Evolutionary conservation across 2,888 invertebrate species (phyloP), one percentile per base, ranked within the genome.

Genomic region (Crocallis elinguaria): DNA sequence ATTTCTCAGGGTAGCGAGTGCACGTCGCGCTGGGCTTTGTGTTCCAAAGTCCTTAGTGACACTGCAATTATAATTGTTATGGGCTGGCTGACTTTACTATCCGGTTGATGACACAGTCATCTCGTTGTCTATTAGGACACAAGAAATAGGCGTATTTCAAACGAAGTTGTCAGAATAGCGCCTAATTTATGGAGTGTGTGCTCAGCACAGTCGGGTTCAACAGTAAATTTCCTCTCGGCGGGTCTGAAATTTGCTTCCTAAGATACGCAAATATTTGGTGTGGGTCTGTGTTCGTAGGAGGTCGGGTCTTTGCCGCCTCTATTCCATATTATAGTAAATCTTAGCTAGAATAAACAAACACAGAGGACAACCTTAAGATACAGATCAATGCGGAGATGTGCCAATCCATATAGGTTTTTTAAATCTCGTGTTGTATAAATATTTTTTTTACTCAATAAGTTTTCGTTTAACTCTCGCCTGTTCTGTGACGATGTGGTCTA

Each of bases 201-300:
- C 12, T 5, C 6, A 3, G n/a, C 12, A 25, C 21, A 19, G 36
- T 13, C 21, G 13, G 23, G 37, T 23, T 37, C 37, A 13, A 12
- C 23, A 23, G 23, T 23, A 21, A 37, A 13, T 23, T 23, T 12
- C 12, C 3, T 37, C 37, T 37, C 9, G 37, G 11, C 19, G 14
- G 13, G 37, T 3, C 23, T 13, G 23, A 12, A 13, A 14, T 37
- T 37, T 37, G 37, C 23, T 12, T 13, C 13, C 14, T 13, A 37
- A 23, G 37, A 37, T 13, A 23, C 23, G 37, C 23, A 37, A 37
- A 37, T 37, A 37, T 37, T 37, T 37, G 23, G 6, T 5, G 13
- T 13, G 7, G 9, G 23, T 13, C 13, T 33, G 14, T 30, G 13
- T 33, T 33, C 16, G 9, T 33, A 33, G 33, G n/a, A 33, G 32